Percentiles rank a stretch among this genome's conserved stretches.
phyloP scores from a whole-genome alignment of 2,888 invertebrate genomes.

The Tenthredo mesomela region DNA sequence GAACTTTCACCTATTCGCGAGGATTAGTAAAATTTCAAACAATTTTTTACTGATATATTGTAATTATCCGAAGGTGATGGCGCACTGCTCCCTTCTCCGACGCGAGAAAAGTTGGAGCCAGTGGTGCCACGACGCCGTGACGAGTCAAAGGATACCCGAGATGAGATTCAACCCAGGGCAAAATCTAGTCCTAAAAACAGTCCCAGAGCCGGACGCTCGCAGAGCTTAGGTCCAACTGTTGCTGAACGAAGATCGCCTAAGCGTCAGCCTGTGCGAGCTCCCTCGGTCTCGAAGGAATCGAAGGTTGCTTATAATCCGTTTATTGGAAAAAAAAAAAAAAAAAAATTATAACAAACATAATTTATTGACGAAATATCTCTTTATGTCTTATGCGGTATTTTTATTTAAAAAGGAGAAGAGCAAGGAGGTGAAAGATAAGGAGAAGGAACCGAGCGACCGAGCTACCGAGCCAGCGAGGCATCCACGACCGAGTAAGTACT shows the following conservation, averaged over 20 bases:
- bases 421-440: conserved; percentile 73
- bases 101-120: conserved; percentile 86
- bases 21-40: too few relatives aligned
- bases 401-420: conserved; percentile 70
- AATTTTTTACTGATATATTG: too few relatives aligned
- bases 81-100: conserved; percentile 85
- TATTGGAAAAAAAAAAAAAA: neutral
- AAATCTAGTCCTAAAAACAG: conserved; percentile 82
- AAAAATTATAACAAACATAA: neutral
- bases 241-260: conserved; percentile 88
- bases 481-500: conserved; percentile 77
- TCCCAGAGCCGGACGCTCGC: conserved; percentile 82
- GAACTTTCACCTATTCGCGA: neutral
- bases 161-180: conserved; percentile 72
- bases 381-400: neutral
- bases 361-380: neutral
- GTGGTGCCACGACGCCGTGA: conserved; percentile 82
- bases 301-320: conserved; percentile 66
- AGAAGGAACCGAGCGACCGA: conserved; percentile 71
- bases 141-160: conserved; percentile 77
- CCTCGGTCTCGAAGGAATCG: conserved; percentile 73
- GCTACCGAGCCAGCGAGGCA: conserved; percentile 74
- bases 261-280: conserved; percentile 82
- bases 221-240: conserved; percentile 85
- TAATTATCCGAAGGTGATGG: conserved; percentile 80